These are phyloP conservation scores for Apogon hyalosoma DNA, from an alignment of 2,797 vertebrate genomes.

Conservation along the genomic window DNA sequence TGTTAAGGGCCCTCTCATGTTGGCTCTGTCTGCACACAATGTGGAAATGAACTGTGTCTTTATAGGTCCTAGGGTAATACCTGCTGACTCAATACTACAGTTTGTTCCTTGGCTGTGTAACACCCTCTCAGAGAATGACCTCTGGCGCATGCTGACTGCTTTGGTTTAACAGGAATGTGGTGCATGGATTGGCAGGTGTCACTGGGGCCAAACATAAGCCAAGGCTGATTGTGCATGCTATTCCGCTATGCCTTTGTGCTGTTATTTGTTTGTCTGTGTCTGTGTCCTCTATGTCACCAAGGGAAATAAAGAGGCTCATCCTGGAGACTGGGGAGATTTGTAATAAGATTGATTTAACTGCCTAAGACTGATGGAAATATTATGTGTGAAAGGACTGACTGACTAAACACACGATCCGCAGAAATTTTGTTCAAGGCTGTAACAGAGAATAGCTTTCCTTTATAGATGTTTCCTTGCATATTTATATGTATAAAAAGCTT, in stretches of 20 bases:
- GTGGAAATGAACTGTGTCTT: constrained; percentile 50
- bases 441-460: not conserved
- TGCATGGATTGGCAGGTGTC: constrained; percentile 58
- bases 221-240: constrained; percentile 71
- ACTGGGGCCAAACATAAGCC: constrained; percentile 41
- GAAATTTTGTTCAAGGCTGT: constrained; percentile 1
- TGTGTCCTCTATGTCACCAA: constrained; percentile 37
- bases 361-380: constrained; percentile 53
- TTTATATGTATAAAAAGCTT: constrained; percentile 15
- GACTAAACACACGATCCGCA: constrained; percentile 39
- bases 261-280: constrained; percentile 65
- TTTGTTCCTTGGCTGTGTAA: constrained; percentile 52
- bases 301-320: constrained; percentile 57
- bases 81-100: constrained; percentile 61
- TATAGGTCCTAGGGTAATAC: constrained; percentile 51
- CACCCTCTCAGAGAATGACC: constrained; percentile 52
- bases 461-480: constrained; percentile 9
- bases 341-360: constrained; percentile 60
- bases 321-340: constrained; percentile 42
- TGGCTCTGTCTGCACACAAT: constrained; percentile 36
- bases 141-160: constrained; percentile 70
- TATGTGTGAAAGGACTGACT: constrained; percentile 43
- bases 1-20: constrained; percentile 46
- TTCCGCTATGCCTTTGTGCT: constrained; percentile 50
- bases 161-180: constrained; percentile 68